Conservation (phyloP, 1,140 invertebrate genomes). For the Cardiocondyla obscurior region DNA sequence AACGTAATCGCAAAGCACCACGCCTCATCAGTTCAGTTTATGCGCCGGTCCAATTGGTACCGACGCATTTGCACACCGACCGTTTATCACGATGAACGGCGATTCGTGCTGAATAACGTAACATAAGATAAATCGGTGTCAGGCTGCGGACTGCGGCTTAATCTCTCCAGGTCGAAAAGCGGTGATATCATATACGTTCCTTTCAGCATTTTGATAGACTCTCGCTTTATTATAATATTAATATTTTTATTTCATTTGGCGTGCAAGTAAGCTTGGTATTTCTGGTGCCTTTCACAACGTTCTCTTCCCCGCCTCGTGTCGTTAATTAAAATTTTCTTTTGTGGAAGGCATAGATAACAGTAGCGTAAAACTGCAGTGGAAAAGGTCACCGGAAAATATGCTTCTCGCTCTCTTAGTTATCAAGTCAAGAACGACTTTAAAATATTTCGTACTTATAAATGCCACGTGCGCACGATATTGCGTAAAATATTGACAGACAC, state of each 20-base stretch:
- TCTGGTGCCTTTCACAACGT: neutral
- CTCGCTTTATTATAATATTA: too few relatives aligned
- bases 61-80: neutral
- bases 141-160: neutral
- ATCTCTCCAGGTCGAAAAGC: slow-evolving; percentile 1
- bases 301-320: neutral
- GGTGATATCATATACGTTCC: too few relatives aligned
- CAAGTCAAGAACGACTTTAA: neutral
- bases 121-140: neutral
- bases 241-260: neutral
- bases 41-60: neutral
- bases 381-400: neutral
- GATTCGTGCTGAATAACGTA: slow-evolving; percentile 18
- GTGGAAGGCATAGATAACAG: neutral
- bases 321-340: neutral
- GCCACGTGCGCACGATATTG: neutral
- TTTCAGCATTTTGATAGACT: neutral
- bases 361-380: neutral
- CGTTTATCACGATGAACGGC: slow-evolving; percentile 1
- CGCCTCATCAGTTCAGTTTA: slow-evolving; percentile 14
- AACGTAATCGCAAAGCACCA: slow-evolving; percentile 15
- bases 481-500: neutral
- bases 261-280: neutral
- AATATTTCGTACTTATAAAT: neutral
- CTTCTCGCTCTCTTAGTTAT: neutral